Evolutionary conservation across 2,888 invertebrate genomes (phyloP), one percentile per base, ranked within the genome.

Genomic region (Tachina lurida): DNA sequence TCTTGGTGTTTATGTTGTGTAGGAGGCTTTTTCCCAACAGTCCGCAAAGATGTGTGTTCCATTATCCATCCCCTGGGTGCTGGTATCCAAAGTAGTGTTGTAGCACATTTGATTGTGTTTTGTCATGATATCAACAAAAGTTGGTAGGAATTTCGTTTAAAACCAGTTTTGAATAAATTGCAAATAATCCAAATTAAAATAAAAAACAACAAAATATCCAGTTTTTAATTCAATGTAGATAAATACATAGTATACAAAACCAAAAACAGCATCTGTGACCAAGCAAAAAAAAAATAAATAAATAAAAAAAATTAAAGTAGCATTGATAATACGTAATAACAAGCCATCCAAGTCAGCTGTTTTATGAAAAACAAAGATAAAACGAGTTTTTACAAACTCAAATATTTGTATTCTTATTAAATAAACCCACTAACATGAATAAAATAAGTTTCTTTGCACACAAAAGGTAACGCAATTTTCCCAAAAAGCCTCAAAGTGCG

Each of bases 131-230:
- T 49, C 15, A 70, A 52, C 8, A 62, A 73, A 67, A 22, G 73
- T 71, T 83, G 65, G 47, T 80, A 39, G 17, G 62, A 77, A 56
- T 52, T 77, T 62, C 3, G 31, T 63, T 68, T 73, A 0, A 80
- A 83, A 84, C 86, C 56, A 73, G 84, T 86, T 86, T 73, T 80
- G 31, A 80, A 41, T 47, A 31, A 47, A 60, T 65, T 63, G 19
- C 19, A 41, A 56, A 49, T 67, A 52, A 41, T 22, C 49, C 31
- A 56, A 58, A 73, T 15, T 17, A 62, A 70, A 54, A 79, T 39
- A 63, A 47, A 63, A 47, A 67, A 13, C 47, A 41, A 41, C n/a
- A 43, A 19, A 62, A 78, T 68, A 82, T 70, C 82, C 77, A 85
- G 82, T 79, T 78, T 82, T 79, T 77, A 78, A 41, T 62, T 60